These are phyloP conservation scores for Torymus texanus DNA, from an alignment of 2,888 invertebrate species.

Conservation along the genomic window DNA sequence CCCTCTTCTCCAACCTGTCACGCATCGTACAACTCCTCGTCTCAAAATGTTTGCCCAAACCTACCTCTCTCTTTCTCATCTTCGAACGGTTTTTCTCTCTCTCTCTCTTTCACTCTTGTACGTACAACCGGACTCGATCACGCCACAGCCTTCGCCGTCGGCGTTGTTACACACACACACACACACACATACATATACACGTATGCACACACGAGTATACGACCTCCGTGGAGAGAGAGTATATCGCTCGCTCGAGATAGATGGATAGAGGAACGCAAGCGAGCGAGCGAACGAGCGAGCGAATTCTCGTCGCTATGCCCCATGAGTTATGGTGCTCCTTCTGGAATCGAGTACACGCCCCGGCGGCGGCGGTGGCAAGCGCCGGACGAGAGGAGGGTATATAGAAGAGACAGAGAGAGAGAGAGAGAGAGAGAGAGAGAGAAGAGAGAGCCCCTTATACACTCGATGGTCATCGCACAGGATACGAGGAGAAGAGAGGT, in stretches of 20 bases:
- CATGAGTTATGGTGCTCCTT: conserved; percentile 58
- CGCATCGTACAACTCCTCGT: too few relatives aligned
- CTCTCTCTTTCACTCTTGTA: too few relatives aligned
- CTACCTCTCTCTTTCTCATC: too few relatives aligned
- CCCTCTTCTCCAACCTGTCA: too few relatives aligned
- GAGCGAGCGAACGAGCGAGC: conserved; percentile 39
- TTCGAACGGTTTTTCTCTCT: too few relatives aligned
- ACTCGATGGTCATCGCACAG: conserved; percentile 1
- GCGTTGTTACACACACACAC: too few relatives aligned
- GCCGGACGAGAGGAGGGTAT: neutral
- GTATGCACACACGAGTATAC: too few relatives aligned
- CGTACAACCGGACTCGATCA: too few relatives aligned
- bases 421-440: neutral
- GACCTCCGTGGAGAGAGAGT: neutral
- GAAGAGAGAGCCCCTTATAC: conserved; percentile 9
- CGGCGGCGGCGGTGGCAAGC: neutral
- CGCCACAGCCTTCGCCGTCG: too few relatives aligned
- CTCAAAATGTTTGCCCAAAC: too few relatives aligned
- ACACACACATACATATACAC: too few relatives aligned
- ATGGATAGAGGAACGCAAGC: conserved; percentile 46
- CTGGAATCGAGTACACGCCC: conserved; percentile 52
- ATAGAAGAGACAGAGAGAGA: conserved; percentile 3
- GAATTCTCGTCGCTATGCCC: conserved; percentile 60
- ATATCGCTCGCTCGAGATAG: conserved; percentile 28
- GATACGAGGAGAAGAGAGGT: neutral